Evolutionary conservation across 2,113 vertebrate species (phyloP), one percentile per base, ranked within the genome.

Genomic region (Hippocampus comes): DNA sequence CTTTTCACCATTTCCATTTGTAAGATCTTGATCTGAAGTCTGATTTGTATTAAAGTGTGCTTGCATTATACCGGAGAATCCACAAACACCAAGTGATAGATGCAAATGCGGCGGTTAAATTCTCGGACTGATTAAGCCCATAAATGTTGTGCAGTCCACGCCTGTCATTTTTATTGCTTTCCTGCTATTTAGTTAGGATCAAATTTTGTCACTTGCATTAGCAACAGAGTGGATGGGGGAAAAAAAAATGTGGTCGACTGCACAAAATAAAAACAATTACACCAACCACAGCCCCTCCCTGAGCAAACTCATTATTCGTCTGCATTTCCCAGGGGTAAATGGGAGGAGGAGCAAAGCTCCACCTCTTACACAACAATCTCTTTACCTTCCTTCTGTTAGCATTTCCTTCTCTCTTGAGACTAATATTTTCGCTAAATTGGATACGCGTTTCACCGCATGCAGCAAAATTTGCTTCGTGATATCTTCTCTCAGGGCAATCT

Each of bases 261-360:
- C 63, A 70, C 23, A 65, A 68, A 74, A 75, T 55, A 65, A 67
- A 78, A 85, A 78, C 49, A 82, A 85, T 88, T 81, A 82, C 46
- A 67, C n/a, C 41, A 71, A 82, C 73, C 72, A 74, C 63, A 71
- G 75, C 60, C 68, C 81, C 75, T 11, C 61, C 78, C 78, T 57
- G 21, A 23, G 43, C 68, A 79, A 85, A 85, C 68, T 73, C 75
- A 87, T 88, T 86, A 82, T 78, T 78, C 59, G 66, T 38, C 72
- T 59, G 71, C 69, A 61, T 70, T 72, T 65, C 78, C 77, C 3
- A 76, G 43, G 49, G 65, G 43, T 38, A n/a, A 56, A 48, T 43
- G 68, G 75, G 70, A 73, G 81, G 78, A 74, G 78, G 77, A 79
- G 75, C 70, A 67, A 70, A 75, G 60, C 72, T 77, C 49, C 61